Base-by-base conservation (phyloP, 92 coral and sea anemone species). In the Desmophyllum pertusum region DNA sequence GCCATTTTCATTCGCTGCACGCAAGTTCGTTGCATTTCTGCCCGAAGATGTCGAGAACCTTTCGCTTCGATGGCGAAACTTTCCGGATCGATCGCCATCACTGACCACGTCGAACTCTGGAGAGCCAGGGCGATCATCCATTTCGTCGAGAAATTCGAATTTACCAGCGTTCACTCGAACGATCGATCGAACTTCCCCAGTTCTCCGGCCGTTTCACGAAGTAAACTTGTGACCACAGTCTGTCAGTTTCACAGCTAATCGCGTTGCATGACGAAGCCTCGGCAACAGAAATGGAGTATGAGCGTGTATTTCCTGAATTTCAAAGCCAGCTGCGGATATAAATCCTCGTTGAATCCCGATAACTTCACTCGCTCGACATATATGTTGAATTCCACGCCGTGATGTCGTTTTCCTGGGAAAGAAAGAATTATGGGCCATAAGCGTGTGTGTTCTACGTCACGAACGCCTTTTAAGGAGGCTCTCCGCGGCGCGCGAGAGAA, bases 31-130 rank as follows among this genome's bases (percentile, higher is more conserved):
- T 10, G 72, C 46, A 27, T 57, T 73, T 41, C 55, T 63, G 42
- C 40, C 61, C 57, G 40, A 45, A 64, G 30, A 53, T 29, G 79
- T 48, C 29, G 50, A 37, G 18, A 42, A 43, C 52, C 50, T 68
- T 50, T 69, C 76, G 18, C 76, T 80, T 80, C 64, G 57, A 19
- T 14, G 45, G 45, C 14, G 37, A 50, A 80, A 41, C 18, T 14
- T 30, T 42, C n/a, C 23, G 19, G 70, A 50, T 69, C 48, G 31
- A 40, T 82, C 53, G 73, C 79, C 45, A 55, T 43, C n/a, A 30
- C 86, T 53, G 17, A 73, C 79, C 33, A 72, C 70, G 23, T 82
- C 86, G 61, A 82, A 55, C 70, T 82, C 86, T 42, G 86, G 86
- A 31, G 78, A 71, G 30, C 43, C 59, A 42, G 71, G 27, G 0